A percentile compares a stretch with the other conserved stretches of the same genome.
Conservation (phyloP, 2,113 vertebrate species). For the Albula glossodonta region DNA sequence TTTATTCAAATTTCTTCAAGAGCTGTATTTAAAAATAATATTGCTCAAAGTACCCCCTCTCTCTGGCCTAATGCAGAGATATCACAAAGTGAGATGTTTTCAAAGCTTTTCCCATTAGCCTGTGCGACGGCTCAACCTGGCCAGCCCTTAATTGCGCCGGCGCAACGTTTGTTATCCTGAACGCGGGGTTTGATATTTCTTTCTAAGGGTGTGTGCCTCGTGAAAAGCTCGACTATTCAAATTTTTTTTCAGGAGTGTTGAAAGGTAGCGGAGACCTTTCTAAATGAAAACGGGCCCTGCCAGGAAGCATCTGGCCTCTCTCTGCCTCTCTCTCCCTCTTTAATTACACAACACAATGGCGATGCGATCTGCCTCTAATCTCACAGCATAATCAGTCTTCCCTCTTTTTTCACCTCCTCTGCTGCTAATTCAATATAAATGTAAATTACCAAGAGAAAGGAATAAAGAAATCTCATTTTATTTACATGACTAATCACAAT, state of each 20-base stretch:
- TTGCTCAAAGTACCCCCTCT: not conserved
- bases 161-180: not conserved
- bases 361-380: conserved; percentile 72
- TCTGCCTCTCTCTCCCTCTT: conserved; percentile 59
- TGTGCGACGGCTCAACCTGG: not conserved
- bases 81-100: not conserved
- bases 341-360: conserved; percentile 78
- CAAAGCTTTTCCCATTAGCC: not conserved
- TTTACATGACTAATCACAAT: conserved; percentile 78
- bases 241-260: conserved; percentile 12
- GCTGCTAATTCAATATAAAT: conserved; percentile 80
- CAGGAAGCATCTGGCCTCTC: conserved; percentile 67
- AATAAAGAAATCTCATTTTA: conserved; percentile 77
- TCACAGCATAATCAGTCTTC: conserved; percentile 64
- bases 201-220: conserved; percentile 43
- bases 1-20: not conserved
- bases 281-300: conserved; percentile 56
- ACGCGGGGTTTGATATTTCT: conserved; percentile 27
- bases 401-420: conserved; percentile 49
- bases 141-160: not conserved
- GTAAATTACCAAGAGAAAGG: conserved; percentile 74
- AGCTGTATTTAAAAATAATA: not conserved
- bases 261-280: conserved; percentile 48
- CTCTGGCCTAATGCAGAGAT: not conserved
- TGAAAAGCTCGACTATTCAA: conserved; percentile 46